Evolutionary conservation across 2,113 vertebrate genomes (phyloP).

Genomic region (Onychostoma macrolepis): DNA sequence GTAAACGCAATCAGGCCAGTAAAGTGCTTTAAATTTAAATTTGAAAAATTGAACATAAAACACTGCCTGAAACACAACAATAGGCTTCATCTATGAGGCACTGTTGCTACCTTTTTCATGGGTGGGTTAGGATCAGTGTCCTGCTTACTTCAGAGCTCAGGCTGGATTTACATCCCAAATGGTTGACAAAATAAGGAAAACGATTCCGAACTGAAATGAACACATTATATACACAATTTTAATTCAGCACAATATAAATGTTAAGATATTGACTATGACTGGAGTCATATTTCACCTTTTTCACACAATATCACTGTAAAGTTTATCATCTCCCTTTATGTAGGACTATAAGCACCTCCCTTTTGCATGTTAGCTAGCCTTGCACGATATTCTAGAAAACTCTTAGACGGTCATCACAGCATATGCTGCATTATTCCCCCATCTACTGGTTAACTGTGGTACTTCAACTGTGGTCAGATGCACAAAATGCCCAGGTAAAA

Average conservation of each 20-base stretch:
- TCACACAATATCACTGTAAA: not conserved
- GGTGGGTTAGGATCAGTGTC: not conserved
- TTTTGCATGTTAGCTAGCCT: not conserved
- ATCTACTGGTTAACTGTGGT: conserved; percentile 21
- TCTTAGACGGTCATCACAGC: conserved; percentile 19
- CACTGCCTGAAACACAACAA: no score
- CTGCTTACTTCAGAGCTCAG: not conserved
- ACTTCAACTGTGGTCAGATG: not conserved
- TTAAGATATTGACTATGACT: not conserved
- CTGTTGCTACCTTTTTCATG: no score
- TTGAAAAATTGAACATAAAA: no score
- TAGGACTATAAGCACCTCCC: not conserved
- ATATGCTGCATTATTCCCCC: conserved; percentile 8
- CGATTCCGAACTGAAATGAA: not conserved
- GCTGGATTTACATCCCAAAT: no score
- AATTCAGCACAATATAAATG: not conserved
- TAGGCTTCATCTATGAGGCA: no score
- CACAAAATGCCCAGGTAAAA: not conserved
- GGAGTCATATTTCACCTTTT: not conserved
- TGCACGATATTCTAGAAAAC: conserved; percentile 23
- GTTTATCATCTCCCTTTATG: not conserved
- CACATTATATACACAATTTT: not conserved
- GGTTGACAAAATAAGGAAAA: not conserved
- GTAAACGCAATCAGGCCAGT: no score
- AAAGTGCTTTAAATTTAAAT: no score